These are phyloP conservation scores for Augochlora pura DNA, from an alignment of 1,140 invertebrate species.

Conservation along the genomic window DNA sequence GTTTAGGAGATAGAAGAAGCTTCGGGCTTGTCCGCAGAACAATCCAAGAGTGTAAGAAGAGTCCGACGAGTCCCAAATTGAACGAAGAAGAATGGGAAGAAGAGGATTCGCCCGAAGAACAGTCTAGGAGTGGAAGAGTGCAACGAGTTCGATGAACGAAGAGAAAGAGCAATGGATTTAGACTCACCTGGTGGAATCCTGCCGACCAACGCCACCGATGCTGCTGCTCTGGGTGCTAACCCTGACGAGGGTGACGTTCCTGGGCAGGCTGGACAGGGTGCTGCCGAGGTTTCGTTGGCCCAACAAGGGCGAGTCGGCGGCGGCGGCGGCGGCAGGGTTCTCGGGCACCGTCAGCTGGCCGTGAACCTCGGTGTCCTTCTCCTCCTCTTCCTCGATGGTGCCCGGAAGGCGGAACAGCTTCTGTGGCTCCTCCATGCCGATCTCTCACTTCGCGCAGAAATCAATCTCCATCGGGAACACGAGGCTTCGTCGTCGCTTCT, in stretches of 20 bases:
- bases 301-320: constrained; percentile 69
- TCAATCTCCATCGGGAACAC: constrained; percentile 39
- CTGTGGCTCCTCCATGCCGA: constrained; percentile 68
- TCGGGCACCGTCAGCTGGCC: constrained; percentile 28
- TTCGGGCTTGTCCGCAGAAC: no score
- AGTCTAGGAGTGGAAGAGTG: no score
- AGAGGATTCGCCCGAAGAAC: no score
- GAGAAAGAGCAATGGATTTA: neutral
- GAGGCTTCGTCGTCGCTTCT: neutral
- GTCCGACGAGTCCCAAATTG: no score
- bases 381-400: constrained; percentile 75
- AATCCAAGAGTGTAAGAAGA: no score
- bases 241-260: constrained; percentile 70
- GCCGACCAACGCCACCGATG: constrained; percentile 70
- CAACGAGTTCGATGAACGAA: neutral
- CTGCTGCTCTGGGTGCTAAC: constrained; percentile 74
- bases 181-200: constrained; percentile 71
- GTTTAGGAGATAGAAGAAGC: no score
- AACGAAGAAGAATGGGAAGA: no score
- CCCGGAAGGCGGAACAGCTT: constrained; percentile 76
- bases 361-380: constrained; percentile 39
- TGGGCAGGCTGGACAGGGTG: constrained; percentile 54
- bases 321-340: constrained; percentile 56
- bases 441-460: neutral
- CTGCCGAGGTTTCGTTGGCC: constrained; percentile 45